Evolutionary conservation across 2,113 vertebrate genomes (phyloP), one percentile per base, ranked within the genome.

Genomic region (Albula glossodonta): DNA sequence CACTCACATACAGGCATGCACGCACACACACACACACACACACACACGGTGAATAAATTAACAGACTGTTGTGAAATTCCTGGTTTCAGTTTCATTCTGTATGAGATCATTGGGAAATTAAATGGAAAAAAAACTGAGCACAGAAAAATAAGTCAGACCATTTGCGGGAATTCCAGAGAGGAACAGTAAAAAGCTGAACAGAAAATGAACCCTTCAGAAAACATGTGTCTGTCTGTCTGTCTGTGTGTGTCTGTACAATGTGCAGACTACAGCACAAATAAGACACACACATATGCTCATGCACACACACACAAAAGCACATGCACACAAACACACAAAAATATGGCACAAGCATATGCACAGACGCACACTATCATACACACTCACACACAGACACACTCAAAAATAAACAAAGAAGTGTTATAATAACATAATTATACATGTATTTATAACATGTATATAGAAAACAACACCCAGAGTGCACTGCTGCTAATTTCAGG

Each of bases 381-480:
- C 0, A 60, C 57, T 15, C 57, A 60, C 3, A 60, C 2, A 60
- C 57, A 12, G 12, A 60, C 57, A 51, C 19, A n/a, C 4, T 51
- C 51, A n/a, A 81, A 41, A 41, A 41, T 41, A 41, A 41, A 41
- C 31, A 41, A 41, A 41, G 31, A 91, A 88, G 83, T 82, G 87
- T 93, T 91, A 88, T 87, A 92, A 89, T 91, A 89, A 83, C 82
- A 81, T 9, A 25, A 87, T 88, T 88, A 88, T 83, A 86, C 77
- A 86, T 66, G 77, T 81, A 88, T 83, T 84, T 88, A 87, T 25
- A 86, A 86, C 50, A 84, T 56, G 15, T 88, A 87, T 81, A 84
- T 78, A 57, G 85, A 22, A 82, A 86, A 86, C 66, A 87, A 89
- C 92, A 94, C 91, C 90, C 92, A 87, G 91, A 92, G 89, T 84